These are phyloP conservation scores for Macrostomum lignano DNA, from an alignment of 1,140 invertebrate species.

Conservation along the genomic window DNA sequence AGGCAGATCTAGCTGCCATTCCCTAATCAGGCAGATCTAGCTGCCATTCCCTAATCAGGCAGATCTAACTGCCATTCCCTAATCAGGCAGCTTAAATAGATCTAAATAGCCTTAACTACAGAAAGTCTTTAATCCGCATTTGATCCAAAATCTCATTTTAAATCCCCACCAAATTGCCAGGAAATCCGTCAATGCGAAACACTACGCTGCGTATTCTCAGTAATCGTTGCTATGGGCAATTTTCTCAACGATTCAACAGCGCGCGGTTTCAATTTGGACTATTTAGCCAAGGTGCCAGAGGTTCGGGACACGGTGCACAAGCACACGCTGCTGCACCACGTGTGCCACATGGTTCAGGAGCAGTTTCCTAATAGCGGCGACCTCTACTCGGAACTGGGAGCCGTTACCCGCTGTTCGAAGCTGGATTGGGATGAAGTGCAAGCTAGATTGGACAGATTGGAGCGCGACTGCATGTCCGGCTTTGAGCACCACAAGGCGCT, in stretches of 20 bases:
- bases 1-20: no score
- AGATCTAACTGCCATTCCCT: no score
- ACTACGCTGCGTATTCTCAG: slow-evolving; percentile 35
- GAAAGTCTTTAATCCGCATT: no score
- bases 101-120: no score
- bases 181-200: slow-evolving; percentile 1
- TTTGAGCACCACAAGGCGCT: slow-evolving; percentile 88
- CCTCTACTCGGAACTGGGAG: slow-evolving; percentile 65
- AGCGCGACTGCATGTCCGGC: slow-evolving; percentile 75
- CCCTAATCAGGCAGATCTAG: no score
- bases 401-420: slow-evolving; percentile 40
- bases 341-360: slow-evolving; percentile 83
- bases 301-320: slow-evolving; percentile 97
- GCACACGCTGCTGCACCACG: slow-evolving; percentile 76
- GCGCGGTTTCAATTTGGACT: slow-evolving; percentile 80
- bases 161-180: no score
- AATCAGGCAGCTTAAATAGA: no score
- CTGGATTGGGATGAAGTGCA: slow-evolving; percentile 27
- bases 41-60: no score
- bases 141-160: no score
- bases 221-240: slow-evolving; percentile 71
- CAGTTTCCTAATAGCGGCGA: slow-evolving; percentile 67
- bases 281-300: slow-evolving; percentile 83
- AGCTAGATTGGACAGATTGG: slow-evolving; percentile 50
- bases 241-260: slow-evolving; percentile 74